Percentiles rank a stretch among this genome's conserved stretches.
Conservation (phyloP, 2,888 invertebrate genomes). For the Corbicula japonica region DNA sequence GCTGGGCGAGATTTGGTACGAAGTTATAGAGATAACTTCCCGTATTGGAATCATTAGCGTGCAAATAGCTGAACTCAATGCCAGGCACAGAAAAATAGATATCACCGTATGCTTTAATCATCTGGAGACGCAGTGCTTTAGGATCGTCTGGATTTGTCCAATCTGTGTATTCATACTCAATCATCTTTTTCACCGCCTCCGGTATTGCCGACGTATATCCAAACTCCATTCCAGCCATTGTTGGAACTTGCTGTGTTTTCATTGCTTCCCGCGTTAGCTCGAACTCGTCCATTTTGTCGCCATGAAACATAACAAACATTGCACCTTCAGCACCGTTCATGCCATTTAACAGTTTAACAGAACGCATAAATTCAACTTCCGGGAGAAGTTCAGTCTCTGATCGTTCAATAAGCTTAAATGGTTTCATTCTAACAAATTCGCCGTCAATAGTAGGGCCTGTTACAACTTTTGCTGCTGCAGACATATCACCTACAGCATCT, state of each 20-base stretch:
- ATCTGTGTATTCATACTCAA: constrained; percentile 38
- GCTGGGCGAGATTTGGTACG: constrained; percentile 46
- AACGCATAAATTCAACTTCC: constrained; percentile 96
- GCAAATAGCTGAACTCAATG: constrained; percentile 91
- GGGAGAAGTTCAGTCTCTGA: constrained; percentile 95
- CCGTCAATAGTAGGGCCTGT: constrained; percentile 96
- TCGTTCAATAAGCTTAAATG: constrained; percentile 93
- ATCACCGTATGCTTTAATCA: constrained; percentile 97
- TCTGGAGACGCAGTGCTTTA: too few species aligned
- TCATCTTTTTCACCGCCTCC: constrained; percentile 4
- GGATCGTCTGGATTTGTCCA: constrained; percentile 89
- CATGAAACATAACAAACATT: neutral
- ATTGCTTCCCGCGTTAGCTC: neutral
- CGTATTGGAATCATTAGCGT: constrained; percentile 89
- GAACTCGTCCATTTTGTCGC: constrained; percentile 9
- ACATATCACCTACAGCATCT: neutral
- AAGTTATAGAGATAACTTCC: constrained; percentile 72
- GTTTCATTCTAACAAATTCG: too few species aligned
- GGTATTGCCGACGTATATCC: neutral
- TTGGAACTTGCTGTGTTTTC: neutral
- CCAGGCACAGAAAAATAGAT: constrained; percentile 92
- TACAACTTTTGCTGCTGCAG: constrained; percentile 87
- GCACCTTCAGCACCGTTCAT: constrained; percentile 92
- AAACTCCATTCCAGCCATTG: constrained; percentile 5
- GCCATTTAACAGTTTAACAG: constrained; percentile 92